Evolutionary conservation across 2,888 invertebrate species (phyloP), one percentile per base, ranked within the genome.

Genomic region (Gandaritis pyraliata): DNA sequence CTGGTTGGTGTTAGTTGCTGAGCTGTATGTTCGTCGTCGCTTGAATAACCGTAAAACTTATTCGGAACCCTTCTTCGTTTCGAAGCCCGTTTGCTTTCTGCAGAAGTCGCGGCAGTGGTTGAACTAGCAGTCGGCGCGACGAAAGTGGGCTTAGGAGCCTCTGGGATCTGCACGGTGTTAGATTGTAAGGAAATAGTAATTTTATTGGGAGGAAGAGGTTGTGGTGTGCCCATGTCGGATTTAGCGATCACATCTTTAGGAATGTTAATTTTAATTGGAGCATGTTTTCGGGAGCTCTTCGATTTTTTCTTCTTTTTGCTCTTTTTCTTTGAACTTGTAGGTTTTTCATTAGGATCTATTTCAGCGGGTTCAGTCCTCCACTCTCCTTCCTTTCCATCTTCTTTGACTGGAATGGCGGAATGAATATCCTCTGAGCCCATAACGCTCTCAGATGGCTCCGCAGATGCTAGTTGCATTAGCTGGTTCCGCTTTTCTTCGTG

Each of bases 41-140:
- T 97, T 0, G 97, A 96, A 80, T 97, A 97, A 0, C 97, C 97
- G 78, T 97, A 97, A 81, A 97, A 97, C 77, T 95, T 96, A 77
- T 97, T 97, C 0, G 96, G 97, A 30, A 97, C 95, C 43, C 97
- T 88, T 73, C 96, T 93, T 63, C 97, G 94, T 84, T 97, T 97
- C 0, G 97, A 97, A 1, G 95, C 94, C 39, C 97, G 92, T 77
- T 95, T 96, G 15, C 86, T 94, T 73, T 96, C 95, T 5, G 90
- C 71, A 7, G 83, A 75, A 16, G 82, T 80, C 48, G 87, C 81
- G 16, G 81, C 69, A 36, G 78, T 75, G 47, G 67, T 75, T 2
- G 71, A 69, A 36, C 72, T 72, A 16, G 70, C 69, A 4, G 74
- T 68, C 30, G 75, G 58, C 6, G 64, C 47, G n/a, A 54, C 48